Evolutionary conservation across 2,797 vertebrate species (phyloP).

Genomic region (Chaetodon trifasciatus): DNA sequence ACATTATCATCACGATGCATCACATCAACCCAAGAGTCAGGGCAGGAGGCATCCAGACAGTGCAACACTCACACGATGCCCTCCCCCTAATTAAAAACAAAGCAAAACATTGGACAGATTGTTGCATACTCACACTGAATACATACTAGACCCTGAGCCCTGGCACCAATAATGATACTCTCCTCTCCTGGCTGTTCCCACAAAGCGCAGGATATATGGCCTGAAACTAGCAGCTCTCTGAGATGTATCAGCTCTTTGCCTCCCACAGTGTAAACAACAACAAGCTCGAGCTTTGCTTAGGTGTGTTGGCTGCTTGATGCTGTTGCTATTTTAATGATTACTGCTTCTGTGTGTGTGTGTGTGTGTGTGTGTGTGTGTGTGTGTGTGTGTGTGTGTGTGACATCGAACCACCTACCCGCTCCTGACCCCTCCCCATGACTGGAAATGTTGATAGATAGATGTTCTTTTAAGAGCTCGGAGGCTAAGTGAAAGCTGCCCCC

Average conservation of each 20-base stretch:
- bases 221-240: constrained; percentile 56
- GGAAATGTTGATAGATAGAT: constrained; percentile 80
- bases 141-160: constrained; percentile 45
- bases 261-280: constrained; percentile 76
- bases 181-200: constrained; percentile 56
- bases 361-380: constrained; percentile 2
- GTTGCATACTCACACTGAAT: constrained; percentile 35
- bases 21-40: constrained; percentile 53
- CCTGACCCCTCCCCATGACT: constrained; percentile 63
- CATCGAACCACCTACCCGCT: constrained; percentile 57
- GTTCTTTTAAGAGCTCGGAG: constrained; percentile 73
- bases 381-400: constrained; percentile 2
- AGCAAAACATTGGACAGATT: constrained; percentile 62
- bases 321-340: constrained; percentile 70
- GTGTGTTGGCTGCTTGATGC: constrained; percentile 62
- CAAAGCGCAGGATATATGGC: constrained; percentile 53
- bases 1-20: constrained; percentile 66
- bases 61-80: constrained; percentile 5
- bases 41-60: constrained; percentile 40
- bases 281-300: constrained; percentile 52
- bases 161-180: constrained; percentile 41
- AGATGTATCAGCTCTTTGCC: constrained; percentile 66
- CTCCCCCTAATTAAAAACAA: constrained; percentile 57
- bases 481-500: constrained; percentile 75
- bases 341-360: constrained; percentile 28